A percentile compares a stretch with the other conserved stretches of the same genome.
These are phyloP conservation scores for Phylloscopus trochiloides DNA, from an alignment of 2,113 vertebrate species.

Conservation along the genomic window DNA sequence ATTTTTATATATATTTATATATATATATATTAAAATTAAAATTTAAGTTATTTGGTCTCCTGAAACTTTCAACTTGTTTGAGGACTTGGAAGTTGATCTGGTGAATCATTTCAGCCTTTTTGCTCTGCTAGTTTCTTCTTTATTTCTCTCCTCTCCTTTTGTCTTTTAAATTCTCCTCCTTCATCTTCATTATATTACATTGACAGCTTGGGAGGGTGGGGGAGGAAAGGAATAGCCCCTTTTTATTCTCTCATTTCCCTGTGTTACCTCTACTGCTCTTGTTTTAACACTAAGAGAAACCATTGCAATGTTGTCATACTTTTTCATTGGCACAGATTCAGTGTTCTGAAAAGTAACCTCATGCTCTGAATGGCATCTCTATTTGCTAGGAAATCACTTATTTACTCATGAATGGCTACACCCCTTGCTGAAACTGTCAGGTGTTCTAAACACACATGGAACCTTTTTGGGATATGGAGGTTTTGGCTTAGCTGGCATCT, in stretches of 20 bases:
- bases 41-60: neutral
- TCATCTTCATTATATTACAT: neutral
- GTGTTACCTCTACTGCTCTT: neutral
- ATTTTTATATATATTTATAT: neutral
- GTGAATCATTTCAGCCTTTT: neutral
- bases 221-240: neutral
- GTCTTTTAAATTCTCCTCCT: neutral
- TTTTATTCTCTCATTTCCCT: neutral
- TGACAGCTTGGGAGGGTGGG: accelerated
- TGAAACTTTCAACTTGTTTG: neutral
- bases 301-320: neutral
- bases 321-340: neutral
- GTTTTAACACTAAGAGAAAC: neutral
- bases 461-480: neutral
- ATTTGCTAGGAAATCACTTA: neutral
- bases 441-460: neutral
- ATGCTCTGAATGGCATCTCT: neutral
- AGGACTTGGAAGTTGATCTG: neutral
- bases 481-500: neutral
- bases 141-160: neutral
- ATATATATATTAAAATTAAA: neutral
- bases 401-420: neutral
- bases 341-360: neutral
- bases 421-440: neutral
- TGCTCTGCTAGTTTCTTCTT: neutral